Base-by-base conservation (phyloP, 2,888 invertebrate genomes). In the Pammene aurita region DNA sequence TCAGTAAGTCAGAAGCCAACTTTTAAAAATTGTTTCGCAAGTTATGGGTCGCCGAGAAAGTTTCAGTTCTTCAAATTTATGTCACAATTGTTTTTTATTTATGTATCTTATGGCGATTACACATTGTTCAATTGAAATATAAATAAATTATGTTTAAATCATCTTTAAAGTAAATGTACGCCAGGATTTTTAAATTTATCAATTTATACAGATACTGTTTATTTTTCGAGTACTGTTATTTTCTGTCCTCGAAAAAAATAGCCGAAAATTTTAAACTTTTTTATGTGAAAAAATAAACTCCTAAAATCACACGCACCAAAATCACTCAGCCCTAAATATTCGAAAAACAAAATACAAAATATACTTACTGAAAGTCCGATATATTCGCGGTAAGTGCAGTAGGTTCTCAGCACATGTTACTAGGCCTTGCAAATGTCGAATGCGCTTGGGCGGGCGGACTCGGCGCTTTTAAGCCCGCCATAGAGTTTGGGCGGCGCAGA, bases 401-500 rank as follows among this genome's bases (percentile, higher is more conserved):
- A 16, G 63, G 64, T 41, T 7, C 52, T 69, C 16, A 78, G 79
- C 75, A 81, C 79, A 80, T 82, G 77, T 77, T 77, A 75, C 74
- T 76, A 75, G 75, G 76, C 77, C 74, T 75, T 76, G 79, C 74
- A 76, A 79, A 60, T 72, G 72, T 70, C 73, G 80, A 90, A 80
- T 90, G 90, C 85, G 88, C 83, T 83, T 78, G 80, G 87, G 85
- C 87, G 88, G 84, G 78, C 82, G 79, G 78, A 67, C 75, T 82
- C 73, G 80, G 80, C 72, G 87, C 91, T 91, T 91, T 86, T 92
- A 90, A 90, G 84, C 84, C 71, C 73, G 69, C 79, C 86, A 81
- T 76, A 88, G 90, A 88, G 71, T 76, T 81, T 71, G 41, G 67
- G 74, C 34, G 50, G 55, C 34, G 56, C 72, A 80, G 80, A 83